A percentile compares a stretch with the other conserved stretches of the same genome.
Conservation (phyloP, 2,113 vertebrate genomes). For the Morphnarchus princeps region DNA sequence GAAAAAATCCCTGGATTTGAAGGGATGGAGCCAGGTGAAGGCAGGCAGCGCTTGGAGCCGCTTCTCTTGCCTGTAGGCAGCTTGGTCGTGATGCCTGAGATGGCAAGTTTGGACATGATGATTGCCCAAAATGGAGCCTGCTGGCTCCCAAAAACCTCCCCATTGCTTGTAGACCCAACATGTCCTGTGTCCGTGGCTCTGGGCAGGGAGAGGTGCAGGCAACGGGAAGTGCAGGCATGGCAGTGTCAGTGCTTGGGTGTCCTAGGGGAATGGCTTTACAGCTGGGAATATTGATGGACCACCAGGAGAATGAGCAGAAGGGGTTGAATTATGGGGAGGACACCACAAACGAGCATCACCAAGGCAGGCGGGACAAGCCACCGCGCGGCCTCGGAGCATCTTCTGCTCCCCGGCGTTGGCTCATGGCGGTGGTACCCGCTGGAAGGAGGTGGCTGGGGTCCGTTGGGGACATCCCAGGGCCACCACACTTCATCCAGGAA, state of each 20-base stretch:
- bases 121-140: not conserved
- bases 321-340: too few relatives aligned
- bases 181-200: not conserved
- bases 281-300: not conserved
- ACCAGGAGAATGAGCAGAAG: not conserved
- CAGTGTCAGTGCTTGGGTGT: accelerated
- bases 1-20: not conserved
- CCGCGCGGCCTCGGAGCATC: not conserved
- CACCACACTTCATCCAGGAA: not conserved
- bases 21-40: not conserved
- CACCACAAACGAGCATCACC: not conserved
- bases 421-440: not conserved
- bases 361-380: not conserved
- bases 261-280: not conserved
- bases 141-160: not conserved
- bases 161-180: accelerated
- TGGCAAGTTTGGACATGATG: not conserved
- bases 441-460: not conserved
- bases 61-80: not conserved
- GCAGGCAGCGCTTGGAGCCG: not conserved
- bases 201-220: not conserved
- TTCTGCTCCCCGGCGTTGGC: not conserved
- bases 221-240: not conserved
- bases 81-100: not conserved
- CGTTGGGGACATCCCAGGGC: not conserved